A percentile compares a stretch with the other conserved stretches of the same genome.
Conservation (phyloP, 92 coral and sea anemone species). For the Pocillopora meandrina region DNA sequence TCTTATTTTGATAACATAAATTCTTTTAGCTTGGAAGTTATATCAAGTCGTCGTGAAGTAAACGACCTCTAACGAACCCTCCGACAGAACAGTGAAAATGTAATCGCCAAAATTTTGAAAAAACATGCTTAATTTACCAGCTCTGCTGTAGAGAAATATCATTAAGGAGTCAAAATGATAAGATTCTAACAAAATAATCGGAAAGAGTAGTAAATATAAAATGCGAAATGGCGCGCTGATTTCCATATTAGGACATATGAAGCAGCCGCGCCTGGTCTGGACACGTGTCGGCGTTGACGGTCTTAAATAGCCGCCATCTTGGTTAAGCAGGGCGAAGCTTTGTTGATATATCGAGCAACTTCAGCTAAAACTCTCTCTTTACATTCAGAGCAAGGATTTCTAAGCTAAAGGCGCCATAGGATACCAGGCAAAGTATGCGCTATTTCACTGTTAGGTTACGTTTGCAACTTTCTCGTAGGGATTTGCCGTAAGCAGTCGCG, state of each 20-base stretch:
- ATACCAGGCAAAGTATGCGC: conserved; percentile 96
- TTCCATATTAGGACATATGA: conserved; percentile 27
- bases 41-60: no score
- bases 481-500: not conserved
- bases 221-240: no score
- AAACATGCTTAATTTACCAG: no score
- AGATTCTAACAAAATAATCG: no score
- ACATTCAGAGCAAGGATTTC: conserved; percentile 45
- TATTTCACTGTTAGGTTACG: conserved; percentile 29
- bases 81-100: no score
- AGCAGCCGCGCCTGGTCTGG: not conserved
- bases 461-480: conserved; percentile 7
- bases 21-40: no score
- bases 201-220: no score
- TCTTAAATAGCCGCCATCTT: conserved; percentile 55
- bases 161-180: no score
- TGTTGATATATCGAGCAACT: conserved; percentile 5
- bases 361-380: conserved; percentile 34
- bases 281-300: conserved; percentile 23
- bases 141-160: no score
- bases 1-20: no score
- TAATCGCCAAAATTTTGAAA: no score
- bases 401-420: conserved; percentile 76
- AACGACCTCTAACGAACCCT: no score
- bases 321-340: conserved; percentile 1